phyloP scores from a whole-genome alignment of 2,797 vertebrate species.

The Philypnodon macrostomus region DNA sequence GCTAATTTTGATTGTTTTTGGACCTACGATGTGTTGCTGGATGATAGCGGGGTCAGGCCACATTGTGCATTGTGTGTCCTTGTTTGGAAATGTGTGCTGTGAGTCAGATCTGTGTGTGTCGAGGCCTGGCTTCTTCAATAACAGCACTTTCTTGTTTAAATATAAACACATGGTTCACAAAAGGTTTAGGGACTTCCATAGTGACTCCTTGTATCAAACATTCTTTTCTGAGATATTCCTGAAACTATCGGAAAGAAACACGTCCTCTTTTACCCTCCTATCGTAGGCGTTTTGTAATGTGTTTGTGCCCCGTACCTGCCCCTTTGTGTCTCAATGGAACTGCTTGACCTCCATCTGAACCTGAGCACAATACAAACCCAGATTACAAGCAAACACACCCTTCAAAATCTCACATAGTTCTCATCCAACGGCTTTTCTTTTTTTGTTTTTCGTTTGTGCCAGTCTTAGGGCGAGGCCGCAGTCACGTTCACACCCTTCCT shows the following conservation, averaged over 20 bases:
- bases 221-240: background rate
- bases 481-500: conserved; percentile 68
- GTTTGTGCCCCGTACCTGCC: conserved; percentile 29
- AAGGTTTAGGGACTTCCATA: conserved; percentile 21
- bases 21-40: background rate
- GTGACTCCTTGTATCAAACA: background rate
- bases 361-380: conserved; percentile 48
- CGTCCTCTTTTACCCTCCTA: conserved; percentile 8
- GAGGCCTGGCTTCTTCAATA: background rate
- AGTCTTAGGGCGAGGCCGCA: conserved; percentile 51
- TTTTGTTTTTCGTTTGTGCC: conserved; percentile 61
- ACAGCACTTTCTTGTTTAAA: conserved; percentile 5
- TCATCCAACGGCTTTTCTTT: conserved; percentile 51
- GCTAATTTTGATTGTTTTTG: background rate
- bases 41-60: background rate
- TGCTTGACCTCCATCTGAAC: conserved; percentile 64
- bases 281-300: conserved; percentile 19
- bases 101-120: conserved; percentile 5
- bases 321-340: conserved; percentile 41
- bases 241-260: conserved; percentile 23
- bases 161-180: background rate
- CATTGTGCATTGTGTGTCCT: conserved; percentile 2
- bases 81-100: conserved; percentile 9
- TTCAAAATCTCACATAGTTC: conserved; percentile 22
- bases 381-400: conserved; percentile 58